Percentiles rank a stretch among this genome's conserved stretches.
Evolutionary conservation across 2,113 vertebrate species (phyloP).

Genomic region (Sciurus niger): DNA sequence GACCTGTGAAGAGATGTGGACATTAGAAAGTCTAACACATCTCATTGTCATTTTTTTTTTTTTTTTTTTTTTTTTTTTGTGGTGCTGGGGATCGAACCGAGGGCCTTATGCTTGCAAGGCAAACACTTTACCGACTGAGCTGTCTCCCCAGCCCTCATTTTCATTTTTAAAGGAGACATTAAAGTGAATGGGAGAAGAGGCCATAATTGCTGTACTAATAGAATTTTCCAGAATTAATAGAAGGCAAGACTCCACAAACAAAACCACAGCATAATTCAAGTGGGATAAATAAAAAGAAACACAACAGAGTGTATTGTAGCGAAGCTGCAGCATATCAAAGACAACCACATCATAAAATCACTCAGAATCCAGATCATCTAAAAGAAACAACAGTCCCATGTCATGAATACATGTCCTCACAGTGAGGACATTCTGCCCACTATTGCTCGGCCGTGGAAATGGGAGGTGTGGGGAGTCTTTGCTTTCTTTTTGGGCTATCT

Average conservation of each 20-base stretch:
- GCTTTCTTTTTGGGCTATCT: constrained; percentile 48
- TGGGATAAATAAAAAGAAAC: neutral
- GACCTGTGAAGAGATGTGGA: neutral
- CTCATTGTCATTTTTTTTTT: neutral
- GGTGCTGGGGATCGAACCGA: too few relatives aligned
- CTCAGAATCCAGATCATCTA: accelerated
- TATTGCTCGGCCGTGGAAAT: neutral
- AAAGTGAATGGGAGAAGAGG: neutral
- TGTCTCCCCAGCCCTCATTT: neutral
- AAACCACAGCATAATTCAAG: neutral
- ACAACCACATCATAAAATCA: accelerated
- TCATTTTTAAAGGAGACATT: neutral
- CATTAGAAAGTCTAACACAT: neutral
- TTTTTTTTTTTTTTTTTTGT: neutral
- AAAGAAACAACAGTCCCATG: neutral
- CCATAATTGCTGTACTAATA: neutral
- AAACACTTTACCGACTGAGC: too few relatives aligned
- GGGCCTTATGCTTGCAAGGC: too few relatives aligned
- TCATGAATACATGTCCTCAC: neutral
- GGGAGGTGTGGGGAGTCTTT: neutral
- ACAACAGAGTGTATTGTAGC: accelerated
- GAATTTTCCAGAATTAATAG: neutral
- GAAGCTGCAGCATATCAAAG: neutral
- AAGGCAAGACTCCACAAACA: neutral
- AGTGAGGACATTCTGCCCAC: neutral